Evolutionary conservation across 2,113 vertebrate genomes (phyloP).

Genomic region (Oncorhynchus tshawytscha): DNA sequence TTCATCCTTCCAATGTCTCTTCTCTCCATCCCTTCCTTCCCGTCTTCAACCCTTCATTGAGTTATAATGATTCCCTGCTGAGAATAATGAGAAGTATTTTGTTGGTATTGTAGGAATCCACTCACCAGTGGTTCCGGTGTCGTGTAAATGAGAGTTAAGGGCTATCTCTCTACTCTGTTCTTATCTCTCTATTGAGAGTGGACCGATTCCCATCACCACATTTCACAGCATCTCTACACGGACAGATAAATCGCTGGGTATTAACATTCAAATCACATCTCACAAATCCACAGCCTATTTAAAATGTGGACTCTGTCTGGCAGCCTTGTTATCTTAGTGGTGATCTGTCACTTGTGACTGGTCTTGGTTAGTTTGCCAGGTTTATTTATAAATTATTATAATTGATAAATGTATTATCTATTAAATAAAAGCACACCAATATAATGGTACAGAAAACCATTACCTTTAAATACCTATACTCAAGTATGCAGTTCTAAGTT

Average conservation of each 20-base stretch:
- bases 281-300: conserved; percentile 35
- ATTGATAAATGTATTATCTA: not conserved
- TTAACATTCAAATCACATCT: conserved; percentile 55
- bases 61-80: conserved; percentile 41
- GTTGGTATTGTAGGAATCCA: conserved; percentile 66
- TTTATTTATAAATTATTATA: not conserved
- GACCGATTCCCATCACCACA: conserved; percentile 38
- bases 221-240: conserved; percentile 50
- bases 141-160: conserved; percentile 50
- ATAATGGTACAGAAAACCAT: not conserved
- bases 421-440: not conserved
- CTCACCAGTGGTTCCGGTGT: conserved; percentile 40
- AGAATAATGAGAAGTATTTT: conserved; percentile 51
- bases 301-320: not conserved
- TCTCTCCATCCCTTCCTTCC: conserved; percentile 3
- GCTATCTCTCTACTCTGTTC: conserved; percentile 50
- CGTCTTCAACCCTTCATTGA: conserved; percentile 8
- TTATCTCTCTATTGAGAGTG: conserved; percentile 44
- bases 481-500: not conserved
- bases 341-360: not conserved
- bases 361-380: not conserved
- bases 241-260: conserved; percentile 39
- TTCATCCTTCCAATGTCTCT: not conserved
- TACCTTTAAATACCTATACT: too few relatives aligned
- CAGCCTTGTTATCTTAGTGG: too few relatives aligned